Evolutionary conservation across 2,113 vertebrate genomes (phyloP).

Genomic region (Urocolius indicus): DNA sequence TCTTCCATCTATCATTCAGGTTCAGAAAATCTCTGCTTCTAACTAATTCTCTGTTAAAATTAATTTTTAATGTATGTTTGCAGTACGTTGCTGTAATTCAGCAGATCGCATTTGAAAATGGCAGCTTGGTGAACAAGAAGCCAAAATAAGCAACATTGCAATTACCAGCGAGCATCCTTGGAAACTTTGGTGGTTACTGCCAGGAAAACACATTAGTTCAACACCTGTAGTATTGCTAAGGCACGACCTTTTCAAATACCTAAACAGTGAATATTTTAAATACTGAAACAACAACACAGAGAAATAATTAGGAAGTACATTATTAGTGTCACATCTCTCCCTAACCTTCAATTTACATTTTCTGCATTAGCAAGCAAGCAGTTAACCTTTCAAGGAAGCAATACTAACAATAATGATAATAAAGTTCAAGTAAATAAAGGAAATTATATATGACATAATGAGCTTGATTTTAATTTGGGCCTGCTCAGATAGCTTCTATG

Average conservation of each 20-base stretch:
- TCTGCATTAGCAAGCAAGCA: background rate
- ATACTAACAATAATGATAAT: background rate
- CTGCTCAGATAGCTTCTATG: background rate
- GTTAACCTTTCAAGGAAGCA: background rate
- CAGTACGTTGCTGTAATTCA: background rate
- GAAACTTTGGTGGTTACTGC: background rate
- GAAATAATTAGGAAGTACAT: background rate
- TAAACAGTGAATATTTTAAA: background rate
- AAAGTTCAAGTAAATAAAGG: background rate
- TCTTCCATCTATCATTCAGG: background rate
- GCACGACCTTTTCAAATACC: background rate
- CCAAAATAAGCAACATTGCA: background rate
- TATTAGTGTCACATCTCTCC: background rate
- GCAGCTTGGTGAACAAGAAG: background rate
- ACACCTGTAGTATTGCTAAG: background rate
- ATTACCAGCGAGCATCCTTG: background rate
- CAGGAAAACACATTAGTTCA: background rate
- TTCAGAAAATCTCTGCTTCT: background rate
- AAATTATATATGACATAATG: background rate
- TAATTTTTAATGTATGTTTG: too few species aligned
- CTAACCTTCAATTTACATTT: background rate
- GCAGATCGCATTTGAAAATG: background rate
- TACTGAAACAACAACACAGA: background rate
- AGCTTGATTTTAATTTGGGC: background rate
- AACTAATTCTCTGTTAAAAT: background rate